Base-by-base conservation (phyloP, 2,113 vertebrate species). In the Calyptomena viridis region DNA sequence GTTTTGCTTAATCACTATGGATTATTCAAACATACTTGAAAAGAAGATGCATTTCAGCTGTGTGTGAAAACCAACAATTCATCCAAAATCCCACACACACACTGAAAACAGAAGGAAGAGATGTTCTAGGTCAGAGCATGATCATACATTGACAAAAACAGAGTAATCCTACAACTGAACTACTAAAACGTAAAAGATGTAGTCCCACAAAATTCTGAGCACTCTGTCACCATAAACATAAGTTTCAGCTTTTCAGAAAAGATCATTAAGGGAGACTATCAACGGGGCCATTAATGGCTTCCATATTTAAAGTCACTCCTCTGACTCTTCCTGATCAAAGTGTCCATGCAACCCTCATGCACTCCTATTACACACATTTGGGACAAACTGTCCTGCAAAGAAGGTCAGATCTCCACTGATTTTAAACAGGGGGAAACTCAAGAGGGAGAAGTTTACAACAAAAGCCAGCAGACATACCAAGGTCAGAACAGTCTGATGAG, bases 1-100 rank as follows among this genome's bases (percentile, higher is more conserved):
- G 53, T 84, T 96, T 97, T 88, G 69, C 92, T 96, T 96, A 95
- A 97, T 96, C 84, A 87, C 85, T 73, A 72, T 18, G 79, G 93
- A 98, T 94, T 92, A 96, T 63, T 94, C 83, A 95, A 96, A 87
- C 60, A 94, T 67, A 84, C 68, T 92, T 94, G 78, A n/a, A 93
- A 86, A 46, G 53, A 96, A 90, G 94, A 96, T 49, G 87, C 23
- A 79, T 95, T 97, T 94, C 96, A 92, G 93, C 78, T 67, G 90
- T 77, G 91, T 87, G 60, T 89, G 86, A 94, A 95, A 97, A 95
- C 64, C 40, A 49, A 90, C 60, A 71, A 80, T 80, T 74, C 84
- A 94, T 86, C 60, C 87, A 95, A 94, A 95, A 94, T 94, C 84
- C 2, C 89, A n/a, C 62, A 82, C 76, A 87, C 33, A 35, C 8